Evolutionary conservation across 2,113 vertebrate species (phyloP).

Genomic region (Labeo catla): DNA sequence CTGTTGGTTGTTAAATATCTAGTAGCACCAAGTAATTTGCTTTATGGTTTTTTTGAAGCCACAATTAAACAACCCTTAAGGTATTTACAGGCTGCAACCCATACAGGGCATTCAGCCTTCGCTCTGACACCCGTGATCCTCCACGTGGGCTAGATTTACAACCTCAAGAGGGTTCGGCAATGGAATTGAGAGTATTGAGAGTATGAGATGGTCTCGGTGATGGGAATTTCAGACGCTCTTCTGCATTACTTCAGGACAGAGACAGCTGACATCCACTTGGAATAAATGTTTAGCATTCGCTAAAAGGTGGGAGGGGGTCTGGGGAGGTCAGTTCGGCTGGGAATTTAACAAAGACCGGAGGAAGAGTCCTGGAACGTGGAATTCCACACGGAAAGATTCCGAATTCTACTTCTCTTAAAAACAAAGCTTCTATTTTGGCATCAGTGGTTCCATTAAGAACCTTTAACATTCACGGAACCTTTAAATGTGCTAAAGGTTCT

Average conservation of each 20-base stretch:
- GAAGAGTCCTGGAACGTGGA: neutral
- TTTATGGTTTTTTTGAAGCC: slow-evolving; percentile 5
- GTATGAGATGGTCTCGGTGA: neutral
- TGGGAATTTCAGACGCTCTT: neutral
- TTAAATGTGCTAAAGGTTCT: neutral
- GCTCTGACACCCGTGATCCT: neutral
- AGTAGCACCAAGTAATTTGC: slow-evolving; percentile 8
- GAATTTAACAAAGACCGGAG: neutral
- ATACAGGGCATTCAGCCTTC: slow-evolving; percentile 14
- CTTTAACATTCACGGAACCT: neutral
- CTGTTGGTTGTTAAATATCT: slow-evolving; percentile 1
- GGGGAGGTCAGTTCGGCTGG: slow-evolving; percentile 4
- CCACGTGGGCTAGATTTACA: slow-evolving; percentile 21
- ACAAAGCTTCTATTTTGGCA: too few species aligned
- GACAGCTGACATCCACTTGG: slow-evolving; percentile 28
- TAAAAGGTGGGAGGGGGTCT: slow-evolving; percentile 10
- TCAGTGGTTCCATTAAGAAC: neutral
- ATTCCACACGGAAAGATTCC: neutral
- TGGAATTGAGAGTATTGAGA: slow-evolving; percentile 5
- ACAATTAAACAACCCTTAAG: slow-evolving; percentile 16
- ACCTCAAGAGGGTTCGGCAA: neutral
- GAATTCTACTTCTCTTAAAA: neutral
- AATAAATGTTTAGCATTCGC: slow-evolving; percentile 25
- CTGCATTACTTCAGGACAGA: slow-evolving; percentile 11
- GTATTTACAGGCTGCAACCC: slow-evolving; percentile 19